phyloP scores from a whole-genome alignment of 2,888 invertebrate genomes.

The Fragum sueziense region DNA sequence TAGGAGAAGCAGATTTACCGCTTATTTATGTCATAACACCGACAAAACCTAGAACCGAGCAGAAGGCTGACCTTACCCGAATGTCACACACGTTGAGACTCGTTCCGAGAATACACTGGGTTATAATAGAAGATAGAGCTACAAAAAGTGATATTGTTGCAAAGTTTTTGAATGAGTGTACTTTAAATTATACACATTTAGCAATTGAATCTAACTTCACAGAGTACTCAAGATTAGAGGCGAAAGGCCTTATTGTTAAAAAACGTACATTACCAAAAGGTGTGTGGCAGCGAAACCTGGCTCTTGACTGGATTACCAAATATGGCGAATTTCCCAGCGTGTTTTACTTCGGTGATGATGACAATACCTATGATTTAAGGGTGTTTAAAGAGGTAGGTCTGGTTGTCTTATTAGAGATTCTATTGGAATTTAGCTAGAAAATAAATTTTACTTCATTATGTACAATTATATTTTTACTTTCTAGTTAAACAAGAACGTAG shows the following conservation, averaged over 20 bases:
- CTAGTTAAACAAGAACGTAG: too few relatives aligned
- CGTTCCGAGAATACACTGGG: conserved; percentile 95
- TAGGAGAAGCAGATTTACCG: conserved; percentile 28
- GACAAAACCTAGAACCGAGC: conserved; percentile 92
- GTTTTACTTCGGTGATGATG: conserved; percentile 98
- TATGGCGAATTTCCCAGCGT: conserved; percentile 87
- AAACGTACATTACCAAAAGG: too few relatives aligned
- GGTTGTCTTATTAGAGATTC: too few relatives aligned
- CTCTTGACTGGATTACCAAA: conserved; percentile 89
- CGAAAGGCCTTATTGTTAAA: too few relatives aligned
- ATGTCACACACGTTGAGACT: conserved; percentile 92
- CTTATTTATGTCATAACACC: conserved; percentile 88
- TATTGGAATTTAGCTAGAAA: too few relatives aligned
- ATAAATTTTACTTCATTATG: too few relatives aligned
- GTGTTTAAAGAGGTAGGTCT: conserved; percentile 93
- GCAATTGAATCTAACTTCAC: conserved; percentile 88
- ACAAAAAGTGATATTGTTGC: conserved; percentile 88
- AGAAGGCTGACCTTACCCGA: conserved; percentile 96
- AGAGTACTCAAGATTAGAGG: conserved; percentile 84
- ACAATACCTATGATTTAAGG: conserved; percentile 95
- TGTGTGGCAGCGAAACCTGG: conserved; percentile 78
- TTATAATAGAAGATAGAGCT: conserved; percentile 93
- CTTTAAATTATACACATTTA: conserved; percentile 87
- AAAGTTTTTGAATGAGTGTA: conserved; percentile 88
- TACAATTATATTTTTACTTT: too few relatives aligned